These are phyloP conservation scores for Anolis sagrei DNA, from an alignment of 2,113 vertebrate species.

Conservation along the genomic window DNA sequence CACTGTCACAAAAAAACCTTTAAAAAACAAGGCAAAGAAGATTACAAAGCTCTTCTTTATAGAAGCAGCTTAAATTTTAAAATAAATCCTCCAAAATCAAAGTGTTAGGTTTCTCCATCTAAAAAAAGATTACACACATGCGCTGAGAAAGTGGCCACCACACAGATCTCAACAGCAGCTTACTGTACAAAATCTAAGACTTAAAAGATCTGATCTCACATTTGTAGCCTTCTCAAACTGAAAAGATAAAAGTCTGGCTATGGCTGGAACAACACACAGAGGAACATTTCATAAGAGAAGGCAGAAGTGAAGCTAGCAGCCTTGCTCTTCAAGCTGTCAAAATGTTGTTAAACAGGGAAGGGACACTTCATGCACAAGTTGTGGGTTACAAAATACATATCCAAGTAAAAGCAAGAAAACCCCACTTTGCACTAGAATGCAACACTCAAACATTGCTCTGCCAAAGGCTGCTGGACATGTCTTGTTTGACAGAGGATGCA, in stretches of 20 bases:
- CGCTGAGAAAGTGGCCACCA: conserved; percentile 50
- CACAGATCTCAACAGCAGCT: conserved; percentile 63
- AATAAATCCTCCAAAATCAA: conserved; percentile 63
- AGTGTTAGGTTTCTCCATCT: conserved; percentile 69
- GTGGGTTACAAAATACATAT: conserved; percentile 73
- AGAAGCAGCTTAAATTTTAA: conserved; percentile 65
- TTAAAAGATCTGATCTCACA: conserved; percentile 70
- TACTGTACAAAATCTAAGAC: conserved; percentile 76
- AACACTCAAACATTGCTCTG: conserved; percentile 71
- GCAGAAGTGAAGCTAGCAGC: conserved; percentile 59
- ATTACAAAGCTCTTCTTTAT: conserved; percentile 60
- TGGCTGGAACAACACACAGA: conserved; percentile 67
- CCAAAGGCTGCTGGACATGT: conserved; percentile 72
- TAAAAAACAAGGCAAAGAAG: conserved; percentile 65
- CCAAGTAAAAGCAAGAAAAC: conserved; percentile 58
- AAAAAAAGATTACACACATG: conserved; percentile 71
- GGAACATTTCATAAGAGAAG: conserved; percentile 69
- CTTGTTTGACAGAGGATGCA: conserved; percentile 70
- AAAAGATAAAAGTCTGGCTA: conserved; percentile 66
- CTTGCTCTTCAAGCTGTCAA: conserved; percentile 52
- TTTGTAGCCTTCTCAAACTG: conserved; percentile 72
- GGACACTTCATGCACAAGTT: conserved; percentile 79
- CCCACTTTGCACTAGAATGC: conserved; percentile 74
- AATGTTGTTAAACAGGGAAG: conserved; percentile 53
- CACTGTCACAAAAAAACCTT: conserved; percentile 57